Percentiles rank a stretch among this genome's conserved stretches.
Evolutionary conservation across 2,888 invertebrate species (phyloP).

Genomic region (Rosalia funebris): DNA sequence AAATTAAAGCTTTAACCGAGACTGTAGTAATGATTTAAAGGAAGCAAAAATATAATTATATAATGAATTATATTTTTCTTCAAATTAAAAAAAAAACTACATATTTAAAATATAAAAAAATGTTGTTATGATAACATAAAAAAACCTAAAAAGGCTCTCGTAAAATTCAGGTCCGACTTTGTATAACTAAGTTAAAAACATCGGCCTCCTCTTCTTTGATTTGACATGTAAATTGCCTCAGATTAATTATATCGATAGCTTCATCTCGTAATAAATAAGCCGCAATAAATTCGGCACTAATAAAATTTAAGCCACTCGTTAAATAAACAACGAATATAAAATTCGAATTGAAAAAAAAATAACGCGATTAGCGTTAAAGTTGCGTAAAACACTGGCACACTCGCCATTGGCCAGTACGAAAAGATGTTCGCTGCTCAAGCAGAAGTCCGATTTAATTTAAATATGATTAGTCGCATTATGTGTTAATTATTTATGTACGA

Average conservation of each 20-base stretch:
- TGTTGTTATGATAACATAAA: no score
- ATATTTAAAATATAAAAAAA: no score
- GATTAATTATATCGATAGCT: slow-evolving; percentile 11
- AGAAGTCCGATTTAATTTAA: slow-evolving; percentile 11
- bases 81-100: no score
- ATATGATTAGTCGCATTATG: slow-evolving; percentile 12
- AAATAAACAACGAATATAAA: slow-evolving; percentile 9
- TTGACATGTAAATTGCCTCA: background rate
- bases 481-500: background rate
- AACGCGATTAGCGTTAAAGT: slow-evolving; percentile 1
- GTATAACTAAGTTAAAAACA: background rate
- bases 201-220: slow-evolving; percentile 2
- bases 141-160: background rate
- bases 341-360: slow-evolving; percentile 2
- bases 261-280: slow-evolving; percentile 11
- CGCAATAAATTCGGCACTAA: slow-evolving; percentile 6
- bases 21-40: no score
- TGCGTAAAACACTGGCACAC: slow-evolving; percentile 2
- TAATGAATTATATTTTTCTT: no score
- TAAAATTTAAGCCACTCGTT: slow-evolving; percentile 16
- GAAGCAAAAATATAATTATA: no score
- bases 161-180: background rate
- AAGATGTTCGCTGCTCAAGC: slow-evolving; percentile 13
- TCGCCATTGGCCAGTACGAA: slow-evolving; percentile 5
- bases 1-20: no score